phyloP scores from a whole-genome alignment of 2,797 vertebrate species.

The Gymnothorax javanicus region DNA sequence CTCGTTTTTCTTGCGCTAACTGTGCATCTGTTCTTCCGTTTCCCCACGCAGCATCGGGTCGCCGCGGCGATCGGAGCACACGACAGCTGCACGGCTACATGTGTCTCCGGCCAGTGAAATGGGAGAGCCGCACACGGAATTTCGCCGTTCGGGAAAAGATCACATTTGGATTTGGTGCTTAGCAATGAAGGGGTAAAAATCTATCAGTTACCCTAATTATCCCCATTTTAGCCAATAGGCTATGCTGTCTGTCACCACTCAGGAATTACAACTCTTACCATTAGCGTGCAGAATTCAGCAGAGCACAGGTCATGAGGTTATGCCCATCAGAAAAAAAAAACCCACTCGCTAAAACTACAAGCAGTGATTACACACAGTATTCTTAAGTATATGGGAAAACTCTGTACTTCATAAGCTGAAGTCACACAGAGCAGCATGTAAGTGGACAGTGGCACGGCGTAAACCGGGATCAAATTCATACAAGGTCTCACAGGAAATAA shows the following conservation, averaged over 20 bases:
- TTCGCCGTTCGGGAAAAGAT: neutral
- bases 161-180: neutral
- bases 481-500: no score
- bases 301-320: neutral
- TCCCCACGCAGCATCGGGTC: neutral
- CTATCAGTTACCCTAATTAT: neutral
- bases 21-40: neutral
- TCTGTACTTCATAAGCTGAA: no score
- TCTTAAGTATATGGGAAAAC: no score
- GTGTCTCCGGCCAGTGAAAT: neutral
- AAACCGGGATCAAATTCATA: no score
- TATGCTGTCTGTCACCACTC: neutral
- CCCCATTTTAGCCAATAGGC: no score
- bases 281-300: neutral
- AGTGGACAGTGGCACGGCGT: no score
- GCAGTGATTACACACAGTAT: no score
- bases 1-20: neutral
- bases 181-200: neutral
- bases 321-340: no score
- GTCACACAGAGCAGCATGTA: no score
- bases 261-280: neutral
- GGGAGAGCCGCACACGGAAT: neutral
- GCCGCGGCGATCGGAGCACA: no score
- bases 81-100: neutral
- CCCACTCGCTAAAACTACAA: no score